A percentile compares a stretch with the other conserved stretches of the same genome.
Conservation (phyloP, 2,888 invertebrate genomes). For the Lithophane leautieri region DNA sequence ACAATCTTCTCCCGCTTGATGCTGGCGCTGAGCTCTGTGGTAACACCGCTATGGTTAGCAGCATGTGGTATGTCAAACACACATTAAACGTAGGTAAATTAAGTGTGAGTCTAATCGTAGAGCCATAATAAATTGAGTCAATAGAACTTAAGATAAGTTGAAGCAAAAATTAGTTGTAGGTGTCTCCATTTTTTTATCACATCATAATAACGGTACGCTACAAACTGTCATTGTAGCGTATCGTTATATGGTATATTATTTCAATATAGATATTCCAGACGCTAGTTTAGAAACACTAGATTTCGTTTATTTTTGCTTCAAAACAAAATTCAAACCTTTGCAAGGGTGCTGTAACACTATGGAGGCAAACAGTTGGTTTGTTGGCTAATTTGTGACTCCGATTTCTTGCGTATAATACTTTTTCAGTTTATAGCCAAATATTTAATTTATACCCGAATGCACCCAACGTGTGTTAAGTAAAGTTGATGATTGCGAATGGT, state of each 20-base stretch:
- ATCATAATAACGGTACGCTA: neutral
- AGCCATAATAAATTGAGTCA: neutral
- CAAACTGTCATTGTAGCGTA: neutral
- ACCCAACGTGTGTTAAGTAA: neutral
- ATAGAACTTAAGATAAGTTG: neutral
- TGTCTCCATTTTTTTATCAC: neutral
- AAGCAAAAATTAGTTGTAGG: neutral
- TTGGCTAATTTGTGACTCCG: neutral
- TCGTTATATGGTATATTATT: neutral
- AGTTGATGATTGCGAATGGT: neutral
- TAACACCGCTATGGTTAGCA: slow-evolving; percentile 77
- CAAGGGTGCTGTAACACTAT: neutral
- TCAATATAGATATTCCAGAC: neutral
- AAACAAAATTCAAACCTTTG: neutral
- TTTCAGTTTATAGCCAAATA: neutral
- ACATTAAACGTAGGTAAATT: neutral
- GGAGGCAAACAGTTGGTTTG: neutral
- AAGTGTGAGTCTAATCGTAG: neutral
- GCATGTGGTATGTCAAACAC: slow-evolving; percentile 72
- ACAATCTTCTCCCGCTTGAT: slow-evolving; percentile 95
- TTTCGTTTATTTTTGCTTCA: neutral
- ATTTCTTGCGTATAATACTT: neutral
- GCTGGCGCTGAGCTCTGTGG: slow-evolving; percentile 88
- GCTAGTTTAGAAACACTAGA: neutral
- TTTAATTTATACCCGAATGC: neutral